phyloP scores from a whole-genome alignment of 2,888 invertebrate species.

The Automeris io region DNA sequence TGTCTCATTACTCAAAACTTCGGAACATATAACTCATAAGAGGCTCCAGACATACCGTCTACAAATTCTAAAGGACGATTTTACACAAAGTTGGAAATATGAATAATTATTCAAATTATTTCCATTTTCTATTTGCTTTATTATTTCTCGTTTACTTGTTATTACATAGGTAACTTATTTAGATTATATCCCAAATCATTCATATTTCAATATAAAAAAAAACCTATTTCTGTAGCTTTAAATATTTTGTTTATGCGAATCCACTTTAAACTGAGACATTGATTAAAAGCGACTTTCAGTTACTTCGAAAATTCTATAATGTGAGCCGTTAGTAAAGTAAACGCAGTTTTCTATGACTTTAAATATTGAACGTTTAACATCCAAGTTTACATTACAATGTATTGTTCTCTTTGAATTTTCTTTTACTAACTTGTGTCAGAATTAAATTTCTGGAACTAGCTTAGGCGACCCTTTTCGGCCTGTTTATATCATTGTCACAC shows the following conservation, averaged over 20 bases:
- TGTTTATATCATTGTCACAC: no score
- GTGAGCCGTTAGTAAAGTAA: conserved; percentile 11
- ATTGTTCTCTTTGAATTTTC: neutral
- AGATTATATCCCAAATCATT: no score
- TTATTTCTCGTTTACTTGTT: no score
- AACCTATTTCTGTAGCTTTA: no score
- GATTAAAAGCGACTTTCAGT: neutral
- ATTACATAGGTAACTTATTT: no score
- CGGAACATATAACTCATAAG: conserved; percentile 19
- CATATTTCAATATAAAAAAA: no score
- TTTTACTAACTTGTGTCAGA: neutral
- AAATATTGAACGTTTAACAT: neutral
- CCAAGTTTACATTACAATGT: neutral
- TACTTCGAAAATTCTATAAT: conserved; percentile 10
- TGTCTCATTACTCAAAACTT: conserved; percentile 31
- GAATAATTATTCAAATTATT: conserved; percentile 49
- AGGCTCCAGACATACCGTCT: conserved; percentile 19
- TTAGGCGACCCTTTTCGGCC: no score
- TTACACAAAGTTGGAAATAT: conserved; percentile 34
- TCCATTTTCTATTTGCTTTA: no score
- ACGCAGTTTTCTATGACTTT: neutral
- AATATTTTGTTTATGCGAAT: no score
- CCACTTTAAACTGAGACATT: no score
- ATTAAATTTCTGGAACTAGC: no score
- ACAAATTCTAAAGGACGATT: conserved; percentile 28